Conservation (phyloP, 2,113 vertebrate species). For the Zosterops pallidus region DNA sequence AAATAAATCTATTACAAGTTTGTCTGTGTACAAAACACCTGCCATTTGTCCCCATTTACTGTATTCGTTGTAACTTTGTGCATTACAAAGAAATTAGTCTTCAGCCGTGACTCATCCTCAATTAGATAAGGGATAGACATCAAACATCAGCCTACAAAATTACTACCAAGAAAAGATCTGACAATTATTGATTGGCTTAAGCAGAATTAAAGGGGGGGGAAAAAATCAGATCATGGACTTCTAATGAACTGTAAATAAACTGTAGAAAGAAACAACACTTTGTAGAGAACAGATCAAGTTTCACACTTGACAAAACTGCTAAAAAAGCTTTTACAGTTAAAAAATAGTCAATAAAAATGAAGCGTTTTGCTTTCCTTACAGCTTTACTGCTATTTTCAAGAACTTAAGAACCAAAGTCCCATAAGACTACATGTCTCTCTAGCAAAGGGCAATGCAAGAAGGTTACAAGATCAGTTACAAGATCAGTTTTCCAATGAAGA, state of each 20-base stretch:
- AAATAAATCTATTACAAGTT: neutral
- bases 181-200: neutral
- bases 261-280: neutral
- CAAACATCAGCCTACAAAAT: neutral
- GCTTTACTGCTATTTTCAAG: neutral
- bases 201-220: neutral
- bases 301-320: neutral
- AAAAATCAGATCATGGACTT: neutral
- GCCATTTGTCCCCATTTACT: neutral
- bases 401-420: neutral
- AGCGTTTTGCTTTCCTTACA: neutral
- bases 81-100: neutral
- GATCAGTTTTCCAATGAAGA: neutral
- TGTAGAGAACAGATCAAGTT: neutral
- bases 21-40: neutral
- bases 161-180: neutral
- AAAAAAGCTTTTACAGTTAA: neutral
- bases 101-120: neutral
- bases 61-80: neutral
- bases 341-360: neutral
- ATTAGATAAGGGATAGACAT: neutral
- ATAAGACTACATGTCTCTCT: neutral
- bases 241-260: neutral
- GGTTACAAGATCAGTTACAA: neutral
- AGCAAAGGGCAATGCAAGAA: neutral